Conservation (phyloP, 2,113 vertebrate genomes). For the Pelmatolapia mariae region DNA sequence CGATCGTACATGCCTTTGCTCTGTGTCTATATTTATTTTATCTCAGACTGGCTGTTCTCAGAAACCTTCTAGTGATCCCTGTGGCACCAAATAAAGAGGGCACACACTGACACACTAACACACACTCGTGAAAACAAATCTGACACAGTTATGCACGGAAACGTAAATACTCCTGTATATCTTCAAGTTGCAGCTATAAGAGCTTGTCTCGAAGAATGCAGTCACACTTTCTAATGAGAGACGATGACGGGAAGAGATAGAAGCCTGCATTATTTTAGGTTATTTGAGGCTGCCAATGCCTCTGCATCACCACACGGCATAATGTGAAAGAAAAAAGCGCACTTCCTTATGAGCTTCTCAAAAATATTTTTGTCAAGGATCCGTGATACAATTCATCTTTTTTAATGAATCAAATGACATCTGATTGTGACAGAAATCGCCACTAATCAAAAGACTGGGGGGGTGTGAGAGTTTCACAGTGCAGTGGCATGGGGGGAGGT, state of each 20-base stretch:
- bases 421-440: neutral
- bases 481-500: constrained; percentile 19
- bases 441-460: neutral
- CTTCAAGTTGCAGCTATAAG: neutral
- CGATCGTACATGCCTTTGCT: neutral
- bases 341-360: neutral
- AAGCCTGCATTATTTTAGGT: neutral
- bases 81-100: constrained; percentile 58
- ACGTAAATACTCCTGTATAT: neutral
- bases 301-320: neutral
- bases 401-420: neutral
- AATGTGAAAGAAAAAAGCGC: neutral
- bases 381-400: neutral
- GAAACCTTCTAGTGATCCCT: constrained; percentile 36
- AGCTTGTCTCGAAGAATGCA: neutral
- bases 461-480: constrained; percentile 5
- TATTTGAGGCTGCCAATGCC: neutral
- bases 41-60: neutral
- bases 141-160: constrained; percentile 71
- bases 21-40: neutral
- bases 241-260: neutral
- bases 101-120: constrained; percentile 76
- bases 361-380: neutral
- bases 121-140: constrained; percentile 41
- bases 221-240: neutral